phyloP scores from a whole-genome alignment of 2,888 invertebrate species.

The Salticus scenicus region DNA sequence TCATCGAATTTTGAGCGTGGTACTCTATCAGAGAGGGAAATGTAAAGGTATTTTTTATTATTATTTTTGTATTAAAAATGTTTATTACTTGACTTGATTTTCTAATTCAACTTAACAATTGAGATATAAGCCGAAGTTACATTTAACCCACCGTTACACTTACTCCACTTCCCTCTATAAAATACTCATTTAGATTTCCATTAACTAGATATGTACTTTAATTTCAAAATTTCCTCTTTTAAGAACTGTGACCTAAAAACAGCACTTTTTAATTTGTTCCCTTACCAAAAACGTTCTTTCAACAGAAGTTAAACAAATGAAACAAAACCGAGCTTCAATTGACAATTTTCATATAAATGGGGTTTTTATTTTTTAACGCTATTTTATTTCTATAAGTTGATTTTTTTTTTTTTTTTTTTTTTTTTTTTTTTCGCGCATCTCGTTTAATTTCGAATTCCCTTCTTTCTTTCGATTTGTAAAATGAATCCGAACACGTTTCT shows the following conservation, averaged over 20 bases:
- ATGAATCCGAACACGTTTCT: slow-evolving; percentile 41
- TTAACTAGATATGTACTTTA: too few relatives aligned
- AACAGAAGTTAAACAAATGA: slow-evolving; percentile 60
- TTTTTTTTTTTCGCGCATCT: slow-evolving; percentile 9
- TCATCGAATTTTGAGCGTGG: too few relatives aligned
- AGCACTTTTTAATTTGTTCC: slow-evolving; percentile 17
- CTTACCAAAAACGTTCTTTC: slow-evolving; percentile 34
- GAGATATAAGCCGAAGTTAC: too few relatives aligned
- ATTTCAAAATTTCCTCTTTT: background rate
- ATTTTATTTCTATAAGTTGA: slow-evolving; percentile 34
- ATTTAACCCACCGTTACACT: too few relatives aligned
- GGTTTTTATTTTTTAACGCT: slow-evolving; percentile 53
- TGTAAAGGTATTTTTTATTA: too few relatives aligned
- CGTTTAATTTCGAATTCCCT: slow-evolving; percentile 52
- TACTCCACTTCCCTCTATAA: too few relatives aligned
- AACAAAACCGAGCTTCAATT: slow-evolving; percentile 66
- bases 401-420: slow-evolving; percentile 14
- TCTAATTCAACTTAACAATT: too few relatives aligned
- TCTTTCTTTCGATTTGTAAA: slow-evolving; percentile 40
- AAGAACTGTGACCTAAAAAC: slow-evolving; percentile 40
- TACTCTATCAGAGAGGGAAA: too few relatives aligned
- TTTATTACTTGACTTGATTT: too few relatives aligned
- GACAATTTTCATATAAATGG: slow-evolving; percentile 69
- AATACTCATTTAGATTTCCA: too few relatives aligned
- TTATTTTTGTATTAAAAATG: too few relatives aligned